Percentiles rank a stretch among this genome's conserved stretches.
These are phyloP conservation scores for Capra hircus DNA, from an alignment of 2,113 vertebrate species.

Conservation along the genomic window DNA sequence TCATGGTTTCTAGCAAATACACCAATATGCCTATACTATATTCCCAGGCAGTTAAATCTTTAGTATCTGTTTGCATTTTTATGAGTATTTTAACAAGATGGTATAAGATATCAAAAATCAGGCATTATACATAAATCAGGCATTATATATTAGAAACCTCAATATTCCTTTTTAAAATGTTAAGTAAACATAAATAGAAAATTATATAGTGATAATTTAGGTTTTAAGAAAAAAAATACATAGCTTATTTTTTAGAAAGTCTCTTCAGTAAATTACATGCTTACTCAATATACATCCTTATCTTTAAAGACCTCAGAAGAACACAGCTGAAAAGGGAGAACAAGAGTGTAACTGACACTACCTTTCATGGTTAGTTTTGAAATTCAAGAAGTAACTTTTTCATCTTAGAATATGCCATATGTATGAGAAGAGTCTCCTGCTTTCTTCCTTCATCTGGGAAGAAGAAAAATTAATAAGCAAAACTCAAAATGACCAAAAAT, in stretches of 20 bases:
- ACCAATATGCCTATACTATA: background rate
- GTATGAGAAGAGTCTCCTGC: background rate
- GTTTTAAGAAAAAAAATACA: background rate
- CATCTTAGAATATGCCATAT: background rate
- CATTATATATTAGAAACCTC: background rate
- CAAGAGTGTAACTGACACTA: background rate
- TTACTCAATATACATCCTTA: background rate
- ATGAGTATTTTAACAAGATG: background rate
- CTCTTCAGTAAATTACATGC: background rate
- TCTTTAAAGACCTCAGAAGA: background rate
- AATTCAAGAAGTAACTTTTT: background rate
- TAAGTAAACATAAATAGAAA: background rate
- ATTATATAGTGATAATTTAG: background rate
- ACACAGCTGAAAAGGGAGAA: background rate
- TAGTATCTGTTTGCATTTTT: background rate
- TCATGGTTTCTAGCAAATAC: background rate
- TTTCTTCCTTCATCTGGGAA: background rate
- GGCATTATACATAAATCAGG: background rate
- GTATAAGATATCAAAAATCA: background rate
- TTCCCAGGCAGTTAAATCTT: background rate
- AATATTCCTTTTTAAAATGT: background rate
- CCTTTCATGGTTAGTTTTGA: background rate
- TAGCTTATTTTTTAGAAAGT: background rate
- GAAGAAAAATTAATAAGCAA: background rate
- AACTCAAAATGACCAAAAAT: background rate